Evolutionary conservation across 2,888 invertebrate genomes (phyloP), one percentile per base, ranked within the genome.

Genomic region (Leucozona laternaria): DNA sequence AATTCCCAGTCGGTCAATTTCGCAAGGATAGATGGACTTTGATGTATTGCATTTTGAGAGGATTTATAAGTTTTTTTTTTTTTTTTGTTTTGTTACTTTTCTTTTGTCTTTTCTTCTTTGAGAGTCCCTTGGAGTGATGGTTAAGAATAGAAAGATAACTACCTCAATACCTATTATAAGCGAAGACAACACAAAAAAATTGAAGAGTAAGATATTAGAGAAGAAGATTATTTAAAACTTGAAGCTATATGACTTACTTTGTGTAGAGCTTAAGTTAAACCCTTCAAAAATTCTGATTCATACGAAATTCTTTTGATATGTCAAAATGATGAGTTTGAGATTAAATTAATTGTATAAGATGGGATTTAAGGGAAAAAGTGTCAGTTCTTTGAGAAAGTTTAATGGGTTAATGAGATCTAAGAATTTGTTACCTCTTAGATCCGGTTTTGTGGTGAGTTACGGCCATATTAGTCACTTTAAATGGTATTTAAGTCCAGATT

Each of bases 1-100:
- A 82, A 86, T 86, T 86, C 86, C 86, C 86, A 86, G 86, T 86
- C 86, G 86, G 86, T 86, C 86, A 86, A 86, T 86, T 82, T 86
- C 82, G 75, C 78, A 86, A 79, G 82, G 78, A 82, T 86, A 82
- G 86, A 82, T 86, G 75, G 86, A 86, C 86, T 86, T 86, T 86
- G 86, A 86, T 86, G 86, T 86, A 86, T 86, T 86, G 86, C 86
- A 82, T 66, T 66, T 78, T 60, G 50, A 68, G 71, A 37, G 57
- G 68, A 37, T 64, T 37, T 58, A 64, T 77, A 50, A 40, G 45
- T 40, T 34, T 57, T 22, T 11, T 57, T 72, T 37, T 37, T 28
- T 20, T 50, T 50, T 28, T 40, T 43, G 53, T 37, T 2, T 37
- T 45, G 43, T 43, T 31, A 43, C 40, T 48, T 66, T 34, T 53